Evolutionary conservation across 2,113 vertebrate genomes (phyloP).

Genomic region (Macroglossus sobrinus): DNA sequence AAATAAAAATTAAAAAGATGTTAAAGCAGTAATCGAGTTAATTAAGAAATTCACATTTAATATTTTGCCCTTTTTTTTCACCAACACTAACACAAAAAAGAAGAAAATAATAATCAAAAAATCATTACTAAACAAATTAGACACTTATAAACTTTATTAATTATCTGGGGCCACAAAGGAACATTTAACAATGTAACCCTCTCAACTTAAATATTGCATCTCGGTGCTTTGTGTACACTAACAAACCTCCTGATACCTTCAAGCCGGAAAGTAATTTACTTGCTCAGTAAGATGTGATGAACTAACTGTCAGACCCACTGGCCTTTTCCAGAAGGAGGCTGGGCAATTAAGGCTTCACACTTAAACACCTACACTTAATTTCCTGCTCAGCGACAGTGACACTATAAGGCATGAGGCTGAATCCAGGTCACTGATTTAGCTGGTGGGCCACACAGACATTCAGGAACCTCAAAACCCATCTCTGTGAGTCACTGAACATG

Average conservation of each 20-base stretch:
- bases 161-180: neutral
- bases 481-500: neutral
- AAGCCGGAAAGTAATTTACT: neutral
- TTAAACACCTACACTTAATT: accelerated
- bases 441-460: neutral
- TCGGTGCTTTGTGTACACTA: neutral
- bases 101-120: neutral
- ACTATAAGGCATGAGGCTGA: accelerated
- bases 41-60: neutral
- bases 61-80: neutral
- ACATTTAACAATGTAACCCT: neutral
- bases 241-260: neutral
- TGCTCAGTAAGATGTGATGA: neutral
- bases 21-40: neutral
- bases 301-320: neutral
- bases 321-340: neutral
- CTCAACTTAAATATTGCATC: neutral
- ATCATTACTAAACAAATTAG: neutral
- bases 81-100: neutral
- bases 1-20: neutral
- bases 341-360: neutral
- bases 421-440: neutral
- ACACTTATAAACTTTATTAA: neutral
- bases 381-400: accelerated
- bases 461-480: too few relatives aligned